Conservation (phyloP, 2,888 invertebrate genomes). For the Arge pagana region DNA sequence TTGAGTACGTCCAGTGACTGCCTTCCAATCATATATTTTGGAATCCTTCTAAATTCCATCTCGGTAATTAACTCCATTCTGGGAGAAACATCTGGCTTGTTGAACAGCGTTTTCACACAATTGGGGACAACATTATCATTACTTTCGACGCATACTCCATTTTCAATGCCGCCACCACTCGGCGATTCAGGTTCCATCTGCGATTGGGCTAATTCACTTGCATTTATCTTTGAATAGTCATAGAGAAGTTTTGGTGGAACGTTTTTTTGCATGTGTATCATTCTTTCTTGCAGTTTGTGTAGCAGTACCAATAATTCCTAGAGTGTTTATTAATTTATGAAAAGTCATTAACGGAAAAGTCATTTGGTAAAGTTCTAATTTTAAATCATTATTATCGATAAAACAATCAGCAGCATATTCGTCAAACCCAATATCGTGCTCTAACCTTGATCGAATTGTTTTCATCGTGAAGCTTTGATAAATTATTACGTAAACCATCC, state of each 20-base stretch:
- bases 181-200: no score
- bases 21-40: conserved; percentile 51
- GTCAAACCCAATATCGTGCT: no score
- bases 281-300: conserved; percentile 31
- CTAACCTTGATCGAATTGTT: no score
- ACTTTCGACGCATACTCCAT: not conserved
- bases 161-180: not conserved
- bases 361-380: no score
- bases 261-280: conserved; percentile 39
- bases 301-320: conserved; percentile 27
- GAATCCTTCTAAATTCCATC: conserved; percentile 44
- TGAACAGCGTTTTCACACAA: conserved; percentile 48
- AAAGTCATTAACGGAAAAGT: no score
- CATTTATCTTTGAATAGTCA: conserved; percentile 24
- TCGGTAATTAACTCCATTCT: conserved; percentile 30
- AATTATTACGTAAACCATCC: conserved; percentile 26
- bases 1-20: conserved; percentile 42
- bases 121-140: conserved; percentile 30
- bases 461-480: no score
- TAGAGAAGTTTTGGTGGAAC: conserved; percentile 36
- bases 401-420: no score
- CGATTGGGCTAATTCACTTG: no score
- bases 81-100: conserved; percentile 38
- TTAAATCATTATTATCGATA: no score
- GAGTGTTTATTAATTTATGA: no score